Conservation (phyloP, 92 coral and sea anemone genomes). For the Paragorgia papillata region DNA sequence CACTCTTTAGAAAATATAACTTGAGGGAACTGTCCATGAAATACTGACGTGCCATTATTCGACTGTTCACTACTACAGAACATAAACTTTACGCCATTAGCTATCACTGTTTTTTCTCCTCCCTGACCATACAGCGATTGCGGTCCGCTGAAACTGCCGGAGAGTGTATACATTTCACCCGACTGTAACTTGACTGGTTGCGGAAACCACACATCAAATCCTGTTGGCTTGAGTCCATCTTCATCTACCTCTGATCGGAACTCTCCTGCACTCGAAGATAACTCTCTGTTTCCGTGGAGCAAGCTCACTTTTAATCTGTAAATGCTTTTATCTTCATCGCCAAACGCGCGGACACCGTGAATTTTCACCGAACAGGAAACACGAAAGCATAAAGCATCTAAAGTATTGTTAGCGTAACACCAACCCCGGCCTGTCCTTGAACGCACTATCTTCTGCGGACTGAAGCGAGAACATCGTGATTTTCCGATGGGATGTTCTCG, state of each 20-base stretch:
- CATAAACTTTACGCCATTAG: slow-evolving; percentile 27
- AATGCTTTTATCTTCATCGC: slow-evolving; percentile 27
- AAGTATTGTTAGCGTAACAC: slow-evolving; percentile 33
- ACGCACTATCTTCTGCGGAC: slow-evolving; percentile 36
- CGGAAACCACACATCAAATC: slow-evolving; percentile 37
- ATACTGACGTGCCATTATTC: slow-evolving; percentile 38
- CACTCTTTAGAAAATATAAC: slow-evolving; percentile 32
- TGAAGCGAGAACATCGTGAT: slow-evolving; percentile 27
- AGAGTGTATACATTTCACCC: slow-evolving; percentile 10
- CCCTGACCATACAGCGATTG: slow-evolving; percentile 40
- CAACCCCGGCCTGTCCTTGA: slow-evolving; percentile 38
- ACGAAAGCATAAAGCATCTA: slow-evolving; percentile 27
- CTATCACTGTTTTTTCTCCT: slow-evolving; percentile 24
- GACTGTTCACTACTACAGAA: slow-evolving; percentile 44
- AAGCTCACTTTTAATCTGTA: slow-evolving; percentile 33
- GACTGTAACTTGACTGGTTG: slow-evolving; percentile 21
- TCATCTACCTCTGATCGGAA: slow-evolving; percentile 29
- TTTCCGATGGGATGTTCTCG: slow-evolving; percentile 37
- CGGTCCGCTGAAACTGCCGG: slow-evolving; percentile 43
- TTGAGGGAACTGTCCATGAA: slow-evolving; percentile 42
- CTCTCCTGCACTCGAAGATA: slow-evolving; percentile 42
- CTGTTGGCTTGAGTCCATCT: slow-evolving; percentile 2
- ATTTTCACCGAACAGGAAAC: slow-evolving; percentile 17
- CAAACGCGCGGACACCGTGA: slow-evolving; percentile 38
- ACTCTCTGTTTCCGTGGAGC: slow-evolving; percentile 22